These are phyloP conservation scores for Tachina lurida DNA, from an alignment of 2,888 invertebrate genomes.

Conservation along the genomic window DNA sequence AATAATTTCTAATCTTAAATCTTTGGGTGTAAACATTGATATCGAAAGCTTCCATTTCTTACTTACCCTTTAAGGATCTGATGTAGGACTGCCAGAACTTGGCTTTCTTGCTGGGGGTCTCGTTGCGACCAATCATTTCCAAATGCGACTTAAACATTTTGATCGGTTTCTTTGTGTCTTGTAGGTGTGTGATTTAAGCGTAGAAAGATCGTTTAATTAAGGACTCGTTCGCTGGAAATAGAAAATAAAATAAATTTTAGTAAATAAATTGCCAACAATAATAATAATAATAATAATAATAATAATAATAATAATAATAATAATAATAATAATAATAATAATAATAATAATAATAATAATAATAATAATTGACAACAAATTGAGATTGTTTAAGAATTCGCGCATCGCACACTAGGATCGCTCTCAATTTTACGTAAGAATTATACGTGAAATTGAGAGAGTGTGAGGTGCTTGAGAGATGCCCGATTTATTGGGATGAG, in stretches of 20 bases:
- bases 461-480: too few relatives aligned
- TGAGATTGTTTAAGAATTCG: neutral
- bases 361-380: too few relatives aligned
- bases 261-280: neutral
- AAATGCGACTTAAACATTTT: slow-evolving; percentile 96
- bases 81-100: slow-evolving; percentile 97
- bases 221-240: slow-evolving; percentile 89
- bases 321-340: too few relatives aligned
- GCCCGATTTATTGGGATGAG: too few relatives aligned
- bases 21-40: too few relatives aligned
- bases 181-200: slow-evolving; percentile 72
- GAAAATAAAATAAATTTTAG: slow-evolving; percentile 47
- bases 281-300: too few relatives aligned
- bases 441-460: too few relatives aligned
- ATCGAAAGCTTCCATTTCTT: neutral
- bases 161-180: slow-evolving; percentile 78
- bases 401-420: too few relatives aligned
- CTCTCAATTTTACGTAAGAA: too few relatives aligned
- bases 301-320: too few relatives aligned
- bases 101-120: slow-evolving; percentile 95
- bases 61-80: slow-evolving; percentile 94
- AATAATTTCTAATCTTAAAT: neutral
- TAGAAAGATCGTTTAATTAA: slow-evolving; percentile 79
- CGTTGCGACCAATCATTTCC: slow-evolving; percentile 97
- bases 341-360: too few relatives aligned